A percentile compares a stretch with the other conserved stretches of the same genome.
These are phyloP conservation scores for Drosophila anomalata DNA, from an alignment of 2,888 invertebrate genomes.

Conservation along the genomic window DNA sequence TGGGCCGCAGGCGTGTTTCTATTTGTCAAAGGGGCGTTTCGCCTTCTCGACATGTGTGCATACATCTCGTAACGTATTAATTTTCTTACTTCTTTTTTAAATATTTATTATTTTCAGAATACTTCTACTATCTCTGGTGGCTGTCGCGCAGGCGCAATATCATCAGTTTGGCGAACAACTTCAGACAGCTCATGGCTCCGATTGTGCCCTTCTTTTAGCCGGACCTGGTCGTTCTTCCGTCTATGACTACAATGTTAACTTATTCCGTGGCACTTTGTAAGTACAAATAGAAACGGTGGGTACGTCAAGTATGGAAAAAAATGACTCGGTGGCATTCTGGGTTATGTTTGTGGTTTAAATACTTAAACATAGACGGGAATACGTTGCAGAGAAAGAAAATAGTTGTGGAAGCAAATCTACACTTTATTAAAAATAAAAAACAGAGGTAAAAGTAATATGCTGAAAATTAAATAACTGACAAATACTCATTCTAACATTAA, in stretches of 20 bases:
- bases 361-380: conserved; percentile 53
- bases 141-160: conserved; percentile 73
- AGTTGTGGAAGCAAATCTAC: too few species aligned
- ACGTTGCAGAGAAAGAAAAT: conserved; percentile 6
- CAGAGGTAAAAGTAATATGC: background rate
- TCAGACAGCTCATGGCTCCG: conserved; percentile 84
- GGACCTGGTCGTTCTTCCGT: conserved; percentile 92
- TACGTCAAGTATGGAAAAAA: conserved; percentile 3
- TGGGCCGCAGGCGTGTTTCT: conserved; percentile 41
- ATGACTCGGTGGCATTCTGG: conserved; percentile 46
- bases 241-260: conserved; percentile 93
- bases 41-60: conserved; percentile 4
- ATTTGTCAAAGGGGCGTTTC: conserved; percentile 37
- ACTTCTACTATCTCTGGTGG: conserved; percentile 61
- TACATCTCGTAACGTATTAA: conserved; percentile 26
- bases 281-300: conserved; percentile 83
- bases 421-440: background rate
- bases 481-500: too few species aligned
- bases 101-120: conserved; percentile 75
- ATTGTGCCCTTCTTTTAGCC: conserved; percentile 91
- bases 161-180: conserved; percentile 79
- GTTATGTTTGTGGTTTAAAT: conserved; percentile 55
- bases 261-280: conserved; percentile 92
- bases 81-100: conserved; percentile 21
- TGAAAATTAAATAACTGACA: background rate